phyloP scores from a whole-genome alignment of 2,797 vertebrate species.

The Sandelia bainsii region DNA sequence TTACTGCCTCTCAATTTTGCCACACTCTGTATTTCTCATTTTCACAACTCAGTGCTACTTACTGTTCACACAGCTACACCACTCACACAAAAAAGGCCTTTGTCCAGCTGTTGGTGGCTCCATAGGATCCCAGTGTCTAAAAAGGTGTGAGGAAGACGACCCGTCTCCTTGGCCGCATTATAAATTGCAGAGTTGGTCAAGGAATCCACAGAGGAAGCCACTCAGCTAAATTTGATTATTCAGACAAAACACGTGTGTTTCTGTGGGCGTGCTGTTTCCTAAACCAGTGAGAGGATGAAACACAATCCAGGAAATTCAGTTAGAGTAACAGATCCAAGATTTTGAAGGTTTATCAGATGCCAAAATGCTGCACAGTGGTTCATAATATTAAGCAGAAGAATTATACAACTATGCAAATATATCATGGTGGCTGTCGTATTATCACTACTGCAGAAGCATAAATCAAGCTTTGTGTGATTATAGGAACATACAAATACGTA shows the following conservation, averaged over 20 bases:
- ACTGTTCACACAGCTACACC: slow-evolving; percentile 38
- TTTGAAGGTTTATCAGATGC: background rate
- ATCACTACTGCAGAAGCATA: too few species aligned
- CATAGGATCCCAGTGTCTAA: slow-evolving; percentile 23
- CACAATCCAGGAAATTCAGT: background rate
- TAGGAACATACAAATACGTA: too few species aligned
- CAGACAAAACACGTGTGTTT: background rate
- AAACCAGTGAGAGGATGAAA: background rate
- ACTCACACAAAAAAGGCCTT: slow-evolving; percentile 33
- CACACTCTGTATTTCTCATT: slow-evolving; percentile 21
- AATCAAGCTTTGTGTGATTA: too few species aligned
- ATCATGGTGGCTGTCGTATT: background rate
- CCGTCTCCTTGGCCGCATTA: slow-evolving; percentile 35
- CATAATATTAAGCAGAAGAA: background rate
- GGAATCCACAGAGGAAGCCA: background rate
- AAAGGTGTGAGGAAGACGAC: slow-evolving; percentile 53
- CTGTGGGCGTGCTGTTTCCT: background rate
- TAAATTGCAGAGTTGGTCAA: slow-evolving; percentile 2
- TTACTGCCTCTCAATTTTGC: slow-evolving; percentile 30
- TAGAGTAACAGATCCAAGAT: background rate
- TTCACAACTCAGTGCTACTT: slow-evolving; percentile 55
- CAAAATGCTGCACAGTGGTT: background rate
- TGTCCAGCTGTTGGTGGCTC: slow-evolving; percentile 32
- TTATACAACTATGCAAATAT: background rate
- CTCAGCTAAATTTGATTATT: background rate